Base-by-base conservation (phyloP, 92 coral and sea anemone species). In the Palythoa heliodiscus region DNA sequence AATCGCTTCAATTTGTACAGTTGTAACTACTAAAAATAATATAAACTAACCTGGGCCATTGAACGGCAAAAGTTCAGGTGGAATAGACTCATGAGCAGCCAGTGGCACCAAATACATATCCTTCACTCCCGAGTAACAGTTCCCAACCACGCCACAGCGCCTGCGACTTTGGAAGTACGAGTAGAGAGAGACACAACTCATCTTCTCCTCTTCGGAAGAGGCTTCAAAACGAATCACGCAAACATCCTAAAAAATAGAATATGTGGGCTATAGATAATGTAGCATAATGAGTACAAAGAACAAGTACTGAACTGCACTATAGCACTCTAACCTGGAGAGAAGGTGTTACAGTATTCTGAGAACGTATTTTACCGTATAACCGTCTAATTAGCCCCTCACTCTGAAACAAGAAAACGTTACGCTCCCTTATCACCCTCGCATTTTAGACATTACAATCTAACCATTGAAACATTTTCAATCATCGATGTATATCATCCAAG, bases 101-200 rank as follows among this genome's bases (percentile, higher is more conserved):
- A 96, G 60, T 8, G 99, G 99, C 10, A 94, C 91, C 16, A 96
- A 87, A 69, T 96, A 96, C 99, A 96, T 96, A 82, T 96, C 99
- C 70, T 96, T 96, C 37, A 96, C 98, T 7, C 96, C 98, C 0
- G 91, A 84, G 78, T 94, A 91, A 61, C 99, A 96, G 91, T 96
- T 96, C 38, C 96, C 95, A n/a, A 96, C 94, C 50, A 96, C 99
- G 11, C 99, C 99, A 83, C 99, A 96, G 9, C 99, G 95, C 73
- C 93, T 92, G n/a, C 99, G 95, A 67, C 99, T 96, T 87, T 94
- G 95, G 84, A 96, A 96, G 89, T 96, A 96, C 43, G 99, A 96
- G 82, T 96, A 96, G 25, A 96, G 76, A 5, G 99, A 96, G 82
- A 96, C 96, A 61, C 93, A 96, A 53, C 99, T 92, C 57, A 91